Base-by-base conservation (phyloP, 2,797 vertebrate species). In the Euphonia xanthogaster region DNA sequence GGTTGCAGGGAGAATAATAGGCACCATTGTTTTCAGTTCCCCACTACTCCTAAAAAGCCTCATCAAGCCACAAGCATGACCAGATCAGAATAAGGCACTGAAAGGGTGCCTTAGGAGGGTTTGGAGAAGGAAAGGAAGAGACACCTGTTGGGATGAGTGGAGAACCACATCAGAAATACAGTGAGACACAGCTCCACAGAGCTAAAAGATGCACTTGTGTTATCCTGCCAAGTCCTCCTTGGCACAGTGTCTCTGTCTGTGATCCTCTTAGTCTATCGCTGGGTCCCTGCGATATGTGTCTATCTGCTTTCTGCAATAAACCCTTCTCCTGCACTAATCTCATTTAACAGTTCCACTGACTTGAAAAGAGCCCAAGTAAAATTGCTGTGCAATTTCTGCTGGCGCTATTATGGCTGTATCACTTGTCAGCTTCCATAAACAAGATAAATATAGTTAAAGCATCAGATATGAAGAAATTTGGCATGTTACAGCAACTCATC, bases 281-380 rank as follows among this genome's bases (percentile, higher is more conserved):
- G 93, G 25, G 85, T 93, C 88, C 72, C 86, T 94, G 90, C 53
- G 94, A 96, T 97, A 95, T 24, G 93, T 76, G 90, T 95, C 95
- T 95, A 79, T 96, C 96, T 96, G 93, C 45, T 94, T 95, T 95
- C 92, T 95, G 5, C 86, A 93, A 35, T 61, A 95, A 96, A 87
- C 86, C 90, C 84, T 92, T 92, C 95, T 48, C 74, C 72, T 86
- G 83, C 83, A 76, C 92, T 96, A 96, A 97, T 97, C 94, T 94
- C 95, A 93, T 96, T 97, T 97, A 94, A 95, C 94, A 94, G 93
- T 90, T 95, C 83, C 88, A 86, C 86, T 82, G 80, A 61, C 89
- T 96, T 96, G 96, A 96, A 95, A 96, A 94, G 87, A 91, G 51
- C 80, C 55, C 30, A 19, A 94, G 72, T 30, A 68, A 94, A 90